Evolutionary conservation across 2,888 invertebrate species (phyloP), one percentile per base, ranked within the genome.

Genomic region (Harpagoxenus sublaevis): DNA sequence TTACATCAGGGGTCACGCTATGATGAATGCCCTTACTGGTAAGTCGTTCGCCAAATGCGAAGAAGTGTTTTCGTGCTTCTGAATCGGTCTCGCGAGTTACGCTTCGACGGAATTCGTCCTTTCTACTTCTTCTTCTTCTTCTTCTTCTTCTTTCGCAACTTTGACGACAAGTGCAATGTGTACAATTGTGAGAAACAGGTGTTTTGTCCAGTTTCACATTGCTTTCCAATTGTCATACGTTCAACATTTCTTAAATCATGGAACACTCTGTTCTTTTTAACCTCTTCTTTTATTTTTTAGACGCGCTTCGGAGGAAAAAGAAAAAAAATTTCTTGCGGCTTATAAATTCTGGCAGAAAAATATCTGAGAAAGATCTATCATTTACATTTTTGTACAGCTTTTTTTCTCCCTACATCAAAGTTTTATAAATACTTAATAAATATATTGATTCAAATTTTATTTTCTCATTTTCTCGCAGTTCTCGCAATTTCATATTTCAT

Each of bases 21-120:
- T 86, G 84, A 90, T 87, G 89, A 92, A 91, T 84, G 86, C 88
- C 89, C 89, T 91, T 79, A 89, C 87, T 88, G 92, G 92, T 93
- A 90, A 92, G 93, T 92, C 48, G n/a, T 18, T 70, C 48, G 12
- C 45, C 31, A 12, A 60, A 77, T 9, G 45, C 45, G 9, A 62
- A 39, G 45, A 42, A 66, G 48, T 28, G 23, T n/a, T n/a, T 53
- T 65, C 48, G 28, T 8, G n/a, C 23, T 55, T 51, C n/a, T 45
- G 12, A 42, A 53, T 55, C 31, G 39, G 15, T 60, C 15, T 23
- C 5, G 45, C 6, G 48, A 53, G 18, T 53, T 71, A 18, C 15
- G 23, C 53, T 23, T 15, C n/a, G 10, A 68, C 2, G 31, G 15
- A 57, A 15, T 45, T 70, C 6, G 28, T 15, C 2, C 42, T 23